A percentile compares a stretch with the other conserved stretches of the same genome.
These are phyloP conservation scores for Contarinia nasturtii DNA, from an alignment of 1,140 invertebrate species.

Conservation along the genomic window DNA sequence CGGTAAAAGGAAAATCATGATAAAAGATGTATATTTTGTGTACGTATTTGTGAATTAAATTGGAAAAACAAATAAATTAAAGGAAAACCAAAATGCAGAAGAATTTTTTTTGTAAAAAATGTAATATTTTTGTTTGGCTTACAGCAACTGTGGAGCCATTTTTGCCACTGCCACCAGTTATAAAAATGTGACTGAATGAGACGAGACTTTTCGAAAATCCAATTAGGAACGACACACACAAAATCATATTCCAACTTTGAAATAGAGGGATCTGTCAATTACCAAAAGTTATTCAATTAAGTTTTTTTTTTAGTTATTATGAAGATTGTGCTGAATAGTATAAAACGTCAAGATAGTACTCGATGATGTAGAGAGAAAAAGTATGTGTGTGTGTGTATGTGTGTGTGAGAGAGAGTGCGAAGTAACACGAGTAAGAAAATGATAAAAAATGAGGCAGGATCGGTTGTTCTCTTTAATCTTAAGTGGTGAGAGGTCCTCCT, in stretches of 20 bases:
- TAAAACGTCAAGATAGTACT: neutral
- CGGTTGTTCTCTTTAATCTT: too few species aligned
- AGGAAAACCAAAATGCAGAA: neutral
- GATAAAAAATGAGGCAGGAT: too few species aligned
- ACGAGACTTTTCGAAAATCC: constrained; percentile 42
- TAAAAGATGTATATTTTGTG: too few species aligned
- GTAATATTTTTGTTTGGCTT: constrained; percentile 28
- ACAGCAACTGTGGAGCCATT: constrained; percentile 82
- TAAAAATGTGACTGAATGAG: constrained; percentile 44
- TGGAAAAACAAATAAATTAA: neutral
- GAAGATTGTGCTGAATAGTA: neutral
- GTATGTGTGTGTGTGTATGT: too few species aligned
- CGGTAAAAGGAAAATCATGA: too few species aligned
- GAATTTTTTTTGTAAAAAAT: too few species aligned
- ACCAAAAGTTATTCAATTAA: neutral
- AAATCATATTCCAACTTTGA: constrained; percentile 30
- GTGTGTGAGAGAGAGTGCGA: too few species aligned
- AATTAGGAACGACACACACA: constrained; percentile 37
- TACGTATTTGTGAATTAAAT: too few species aligned
- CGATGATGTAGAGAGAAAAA: too few species aligned
- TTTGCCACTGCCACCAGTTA: constrained; percentile 80
- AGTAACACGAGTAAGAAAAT: too few species aligned
- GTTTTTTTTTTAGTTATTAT: too few species aligned
- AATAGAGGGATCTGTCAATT: constrained; percentile 33
- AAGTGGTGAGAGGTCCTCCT: too few species aligned